Evolutionary conservation across 1,140 invertebrate species (phyloP).

Genomic region (Orchestia grillus): DNA sequence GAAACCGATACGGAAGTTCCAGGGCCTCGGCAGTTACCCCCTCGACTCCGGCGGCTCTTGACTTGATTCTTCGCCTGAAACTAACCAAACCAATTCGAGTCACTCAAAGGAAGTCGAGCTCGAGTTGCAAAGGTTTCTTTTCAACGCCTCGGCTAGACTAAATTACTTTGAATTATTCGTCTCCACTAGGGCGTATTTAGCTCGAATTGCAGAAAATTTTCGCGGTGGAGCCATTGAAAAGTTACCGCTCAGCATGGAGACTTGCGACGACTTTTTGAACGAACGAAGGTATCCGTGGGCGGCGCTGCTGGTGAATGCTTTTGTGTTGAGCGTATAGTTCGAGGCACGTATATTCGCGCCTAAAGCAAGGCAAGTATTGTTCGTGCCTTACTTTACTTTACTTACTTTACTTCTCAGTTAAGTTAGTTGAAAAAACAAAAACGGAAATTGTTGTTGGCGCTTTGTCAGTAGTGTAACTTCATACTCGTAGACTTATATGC

Average conservation of each 20-base stretch:
- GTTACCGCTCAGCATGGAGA: background rate
- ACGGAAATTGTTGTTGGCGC: background rate
- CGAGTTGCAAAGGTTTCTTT: slow-evolving; percentile 30
- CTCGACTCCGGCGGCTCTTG: background rate
- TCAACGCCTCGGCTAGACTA: background rate
- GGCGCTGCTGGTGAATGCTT: background rate
- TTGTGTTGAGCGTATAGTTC: no score
- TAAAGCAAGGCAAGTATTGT: no score
- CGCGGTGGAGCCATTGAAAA: background rate
- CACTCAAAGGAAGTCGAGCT: slow-evolving; percentile 25
- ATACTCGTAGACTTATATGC: no score
- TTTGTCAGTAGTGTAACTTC: background rate
- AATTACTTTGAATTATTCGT: slow-evolving; percentile 36
- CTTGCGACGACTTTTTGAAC: background rate
- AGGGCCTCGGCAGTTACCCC: background rate
- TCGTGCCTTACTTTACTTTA: background rate
- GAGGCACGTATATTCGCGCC: no score
- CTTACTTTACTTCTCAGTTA: background rate
- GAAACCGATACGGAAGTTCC: background rate
- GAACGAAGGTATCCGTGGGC: background rate
- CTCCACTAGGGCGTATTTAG: background rate
- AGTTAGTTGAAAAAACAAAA: background rate
- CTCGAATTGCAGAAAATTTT: background rate
- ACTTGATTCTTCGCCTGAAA: slow-evolving; percentile 4
- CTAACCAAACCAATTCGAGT: slow-evolving; percentile 36